Evolutionary conservation across 2,888 invertebrate species (phyloP).

Genomic region (Drosophila quinaria): DNA sequence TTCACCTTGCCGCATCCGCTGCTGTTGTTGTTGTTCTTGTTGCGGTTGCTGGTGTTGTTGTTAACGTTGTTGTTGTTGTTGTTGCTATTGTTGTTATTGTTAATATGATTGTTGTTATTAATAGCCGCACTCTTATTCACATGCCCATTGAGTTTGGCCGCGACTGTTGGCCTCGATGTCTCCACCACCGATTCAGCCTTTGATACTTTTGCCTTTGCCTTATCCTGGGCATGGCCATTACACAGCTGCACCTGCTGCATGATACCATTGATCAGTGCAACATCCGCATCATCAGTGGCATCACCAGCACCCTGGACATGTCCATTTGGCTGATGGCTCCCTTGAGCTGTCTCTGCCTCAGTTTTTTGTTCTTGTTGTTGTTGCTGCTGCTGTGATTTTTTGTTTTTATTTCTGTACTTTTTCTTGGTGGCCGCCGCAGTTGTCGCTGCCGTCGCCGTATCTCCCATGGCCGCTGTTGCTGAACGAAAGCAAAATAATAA

Average conservation of each 20-base stretch:
- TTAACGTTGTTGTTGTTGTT: slow-evolving; percentile 49
- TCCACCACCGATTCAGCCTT: slow-evolving; percentile 19
- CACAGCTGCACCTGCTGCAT: slow-evolving; percentile 62
- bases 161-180: slow-evolving; percentile 6
- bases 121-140: slow-evolving; percentile 43
- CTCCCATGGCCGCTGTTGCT: slow-evolving; percentile 59
- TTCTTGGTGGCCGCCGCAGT: slow-evolving; percentile 57
- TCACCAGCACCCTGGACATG: slow-evolving; percentile 20
- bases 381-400: slow-evolving; percentile 42
- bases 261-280: slow-evolving; percentile 43
- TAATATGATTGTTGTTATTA: slow-evolving; percentile 62
- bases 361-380: slow-evolving; percentile 29
- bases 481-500: slow-evolving; percentile 5
- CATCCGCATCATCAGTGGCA: slow-evolving; percentile 21
- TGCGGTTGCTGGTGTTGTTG: slow-evolving; percentile 44
- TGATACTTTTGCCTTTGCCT: slow-evolving; percentile 9
- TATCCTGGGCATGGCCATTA: slow-evolving; percentile 55
- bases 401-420: slow-evolving; percentile 67
- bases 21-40: slow-evolving; percentile 39
- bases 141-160: slow-evolving; percentile 58
- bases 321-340: slow-evolving; percentile 50
- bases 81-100: slow-evolving; percentile 50
- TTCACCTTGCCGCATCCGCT: slow-evolving; percentile 35
- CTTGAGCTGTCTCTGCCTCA: slow-evolving; percentile 20
- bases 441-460: slow-evolving; percentile 60